phyloP scores from a whole-genome alignment of 2,888 invertebrate genomes.

The Leistus spinibarbis region DNA sequence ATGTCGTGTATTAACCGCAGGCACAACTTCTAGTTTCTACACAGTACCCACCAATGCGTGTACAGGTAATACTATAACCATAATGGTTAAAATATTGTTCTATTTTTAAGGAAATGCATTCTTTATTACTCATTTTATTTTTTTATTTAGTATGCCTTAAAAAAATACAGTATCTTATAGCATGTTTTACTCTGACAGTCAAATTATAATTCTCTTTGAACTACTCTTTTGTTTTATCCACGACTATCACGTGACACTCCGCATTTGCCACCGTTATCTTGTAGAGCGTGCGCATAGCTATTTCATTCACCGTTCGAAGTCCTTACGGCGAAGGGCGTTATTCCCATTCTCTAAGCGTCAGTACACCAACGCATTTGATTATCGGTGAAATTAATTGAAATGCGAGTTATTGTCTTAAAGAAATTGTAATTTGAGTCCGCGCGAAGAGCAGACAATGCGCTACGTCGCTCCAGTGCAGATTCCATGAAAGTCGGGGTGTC shows the following conservation, averaged over 20 bases:
- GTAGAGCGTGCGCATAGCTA: neutral
- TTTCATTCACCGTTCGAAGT: neutral
- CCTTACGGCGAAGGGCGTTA: neutral
- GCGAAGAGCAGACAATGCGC: slow-evolving; percentile 11
- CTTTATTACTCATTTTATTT: no score
- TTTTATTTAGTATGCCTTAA: no score
- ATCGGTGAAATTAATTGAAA: slow-evolving; percentile 34
- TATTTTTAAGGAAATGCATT: no score
- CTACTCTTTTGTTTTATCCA: neutral
- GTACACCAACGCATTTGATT: slow-evolving; percentile 24
- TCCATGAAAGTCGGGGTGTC: neutral
- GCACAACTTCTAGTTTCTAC: neutral
- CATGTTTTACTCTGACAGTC: no score
- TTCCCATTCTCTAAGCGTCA: neutral
- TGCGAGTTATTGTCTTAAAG: slow-evolving; percentile 37
- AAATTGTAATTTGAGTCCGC: slow-evolving; percentile 36
- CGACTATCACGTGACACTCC: neutral
- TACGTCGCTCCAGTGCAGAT: neutral
- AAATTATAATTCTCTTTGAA: neutral
- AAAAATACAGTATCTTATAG: no score
- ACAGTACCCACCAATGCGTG: neutral
- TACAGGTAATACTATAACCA: neutral
- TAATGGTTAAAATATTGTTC: neutral
- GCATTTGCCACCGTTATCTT: neutral
- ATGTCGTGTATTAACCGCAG: neutral